Conservation (phyloP, 2,113 vertebrate species). For the Misgurnus anguillicaudatus region DNA sequence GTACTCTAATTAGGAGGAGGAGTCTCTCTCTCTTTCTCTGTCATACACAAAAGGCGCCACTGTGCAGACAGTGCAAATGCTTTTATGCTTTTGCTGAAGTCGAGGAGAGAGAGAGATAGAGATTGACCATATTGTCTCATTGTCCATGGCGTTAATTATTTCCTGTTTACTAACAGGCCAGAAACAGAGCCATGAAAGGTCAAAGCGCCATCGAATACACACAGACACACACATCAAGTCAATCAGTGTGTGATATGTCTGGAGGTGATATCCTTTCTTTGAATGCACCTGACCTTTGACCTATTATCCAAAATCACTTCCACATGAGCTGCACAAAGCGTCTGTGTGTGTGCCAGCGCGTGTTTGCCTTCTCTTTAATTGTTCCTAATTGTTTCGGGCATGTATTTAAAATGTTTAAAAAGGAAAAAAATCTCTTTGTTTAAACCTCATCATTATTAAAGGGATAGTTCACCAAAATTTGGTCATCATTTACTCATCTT, state of each 20-base stretch:
- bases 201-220: constrained; percentile 79
- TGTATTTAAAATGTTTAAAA: background rate
- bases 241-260: constrained; percentile 72
- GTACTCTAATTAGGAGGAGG: constrained; percentile 97
- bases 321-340: constrained; percentile 18
- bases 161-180: constrained; percentile 95
- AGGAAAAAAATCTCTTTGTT: background rate
- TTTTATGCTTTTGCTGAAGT: constrained; percentile 5
- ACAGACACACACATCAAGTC: constrained; percentile 16
- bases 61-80: constrained; percentile 23
- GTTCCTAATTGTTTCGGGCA: background rate
- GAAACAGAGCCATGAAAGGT: constrained; percentile 77
- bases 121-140: constrained; percentile 80
- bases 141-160: constrained; percentile 95
- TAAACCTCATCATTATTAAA: background rate
- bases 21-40: constrained; percentile 59
- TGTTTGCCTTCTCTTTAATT: constrained; percentile 23
- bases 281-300: constrained; percentile 72
- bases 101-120: background rate
- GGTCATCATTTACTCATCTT: no score
- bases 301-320: constrained; percentile 51
- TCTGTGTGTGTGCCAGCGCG: constrained; percentile 24
- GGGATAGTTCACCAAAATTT: no score
- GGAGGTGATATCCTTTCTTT: constrained; percentile 65
- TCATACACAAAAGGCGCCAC: constrained; percentile 27